phyloP scores from a whole-genome alignment of 35 echinoderm and acorn worm species.

The Heliocidaris tuberculata region DNA sequence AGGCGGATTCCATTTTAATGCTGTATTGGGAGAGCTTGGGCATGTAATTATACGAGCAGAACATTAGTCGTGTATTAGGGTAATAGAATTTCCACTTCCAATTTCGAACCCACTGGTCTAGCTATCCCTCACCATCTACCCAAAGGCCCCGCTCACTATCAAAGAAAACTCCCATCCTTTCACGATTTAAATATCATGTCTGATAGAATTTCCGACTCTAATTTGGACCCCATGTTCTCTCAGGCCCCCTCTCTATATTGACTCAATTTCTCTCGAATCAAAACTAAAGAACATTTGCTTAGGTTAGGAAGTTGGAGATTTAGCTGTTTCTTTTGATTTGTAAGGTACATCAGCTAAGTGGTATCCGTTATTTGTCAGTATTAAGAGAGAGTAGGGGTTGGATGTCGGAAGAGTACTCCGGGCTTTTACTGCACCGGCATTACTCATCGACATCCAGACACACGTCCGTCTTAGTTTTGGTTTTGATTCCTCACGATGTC shows the following conservation, averaged over 20 bases:
- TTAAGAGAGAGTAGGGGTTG: background rate
- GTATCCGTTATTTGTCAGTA: constrained; percentile 42
- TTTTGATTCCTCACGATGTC: background rate
- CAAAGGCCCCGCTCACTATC: background rate
- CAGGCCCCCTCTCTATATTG: background rate
- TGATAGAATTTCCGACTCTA: background rate
- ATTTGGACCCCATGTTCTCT: background rate
- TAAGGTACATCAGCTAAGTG: background rate
- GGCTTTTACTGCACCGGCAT: background rate
- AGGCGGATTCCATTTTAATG: background rate
- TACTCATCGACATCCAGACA: background rate
- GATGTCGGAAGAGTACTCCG: background rate
- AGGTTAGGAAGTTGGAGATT: background rate
- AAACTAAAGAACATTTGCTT: background rate
- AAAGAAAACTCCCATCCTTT: background rate
- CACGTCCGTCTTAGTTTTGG: background rate
- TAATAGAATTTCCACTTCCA: background rate
- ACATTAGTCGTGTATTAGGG: background rate
- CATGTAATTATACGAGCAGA: background rate
- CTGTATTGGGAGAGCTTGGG: background rate
- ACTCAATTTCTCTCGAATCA: constrained; percentile 5
- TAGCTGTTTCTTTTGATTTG: background rate
- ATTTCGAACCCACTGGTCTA: no score
- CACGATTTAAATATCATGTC: background rate
- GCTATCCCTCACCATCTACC: background rate